Evolutionary conservation across 2,113 vertebrate genomes (phyloP).

Genomic region (Puntigrus tetrazona): DNA sequence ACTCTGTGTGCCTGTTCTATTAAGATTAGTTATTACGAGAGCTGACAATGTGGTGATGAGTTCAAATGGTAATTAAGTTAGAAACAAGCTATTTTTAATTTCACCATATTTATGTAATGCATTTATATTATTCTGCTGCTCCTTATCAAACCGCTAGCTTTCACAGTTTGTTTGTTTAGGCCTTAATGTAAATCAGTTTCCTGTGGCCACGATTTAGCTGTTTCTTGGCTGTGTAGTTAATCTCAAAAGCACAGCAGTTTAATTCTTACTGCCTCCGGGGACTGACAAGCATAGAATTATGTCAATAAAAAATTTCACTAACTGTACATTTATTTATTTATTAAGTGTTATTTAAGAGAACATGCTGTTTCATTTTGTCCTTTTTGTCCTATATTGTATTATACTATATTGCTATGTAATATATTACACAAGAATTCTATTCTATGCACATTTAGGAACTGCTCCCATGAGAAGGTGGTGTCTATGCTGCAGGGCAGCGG

Average conservation of each 20-base stretch:
- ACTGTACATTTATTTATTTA: background rate
- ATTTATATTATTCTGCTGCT: background rate
- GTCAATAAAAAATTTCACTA: background rate
- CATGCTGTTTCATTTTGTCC: background rate
- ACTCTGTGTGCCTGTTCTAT: background rate
- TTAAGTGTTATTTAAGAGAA: background rate
- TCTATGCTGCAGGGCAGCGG: constrained; percentile 99
- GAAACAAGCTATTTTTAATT: background rate
- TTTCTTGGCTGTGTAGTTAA: background rate
- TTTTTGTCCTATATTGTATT: background rate
- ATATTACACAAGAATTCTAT: background rate
- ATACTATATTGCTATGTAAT: background rate
- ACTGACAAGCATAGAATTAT: background rate
- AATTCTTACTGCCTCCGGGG: background rate
- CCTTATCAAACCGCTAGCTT: background rate
- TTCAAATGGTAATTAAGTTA: background rate
- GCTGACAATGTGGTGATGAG: background rate
- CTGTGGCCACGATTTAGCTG: background rate
- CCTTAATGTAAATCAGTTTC: constrained; percentile 1
- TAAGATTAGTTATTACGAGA: background rate
- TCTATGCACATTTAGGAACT: constrained; percentile 79
- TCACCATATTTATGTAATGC: background rate
- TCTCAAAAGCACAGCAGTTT: background rate
- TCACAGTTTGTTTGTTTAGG: background rate
- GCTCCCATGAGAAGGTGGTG: constrained; percentile 98